Base-by-base conservation (phyloP, 2,797 vertebrate species). In the Paedocypris micromegethes region DNA sequence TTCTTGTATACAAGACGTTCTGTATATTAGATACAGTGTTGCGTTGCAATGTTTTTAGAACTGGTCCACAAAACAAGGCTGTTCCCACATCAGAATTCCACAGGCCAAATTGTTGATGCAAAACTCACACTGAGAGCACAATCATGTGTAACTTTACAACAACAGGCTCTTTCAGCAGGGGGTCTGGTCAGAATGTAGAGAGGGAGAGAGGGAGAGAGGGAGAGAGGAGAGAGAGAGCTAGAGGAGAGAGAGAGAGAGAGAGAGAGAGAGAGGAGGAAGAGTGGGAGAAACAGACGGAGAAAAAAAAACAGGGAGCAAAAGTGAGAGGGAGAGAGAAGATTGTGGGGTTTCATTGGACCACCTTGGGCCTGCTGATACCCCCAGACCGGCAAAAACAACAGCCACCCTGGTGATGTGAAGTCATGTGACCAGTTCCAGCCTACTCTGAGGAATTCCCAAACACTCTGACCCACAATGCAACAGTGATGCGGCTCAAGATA, bases 381-480 rank as follows among this genome's bases (percentile, higher is more conserved):
- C 51, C 39, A 63, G 46, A 64, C 8, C 6, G 40, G 50, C 59
- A 70, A 54, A 57, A 46, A 68, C 58, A 45, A 3, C 46, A 54
- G 61, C 61, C 61, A 47, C 61, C 43, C 61, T 3, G 3, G 42
- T 58, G 42, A 53, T 49, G 49, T 45, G 50, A 72, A 77, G 73
- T 82, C 76, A 81, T 80, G 69, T 84, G 78, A 77, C 76, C 68
- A 76, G 74, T 78, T 78, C 83, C 73, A 79, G 77, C 83, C 83
- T 82, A 86, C 84, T 87, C 83, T 79, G 82, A 77, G 60, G 78
- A 87, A 88, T 90, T 90, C 87, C 86, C 80, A 70, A 85, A 84
- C 81, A 62, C 75, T 38, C 23, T 51, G 43, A 9, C 49, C 74
- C 62, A 90, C 88, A 90, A 89, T 85, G 83, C 82, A 23, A 23